Evolutionary conservation across 2,888 invertebrate species (phyloP), one percentile per base, ranked within the genome.

Genomic region (Scaeva pyrastri): DNA sequence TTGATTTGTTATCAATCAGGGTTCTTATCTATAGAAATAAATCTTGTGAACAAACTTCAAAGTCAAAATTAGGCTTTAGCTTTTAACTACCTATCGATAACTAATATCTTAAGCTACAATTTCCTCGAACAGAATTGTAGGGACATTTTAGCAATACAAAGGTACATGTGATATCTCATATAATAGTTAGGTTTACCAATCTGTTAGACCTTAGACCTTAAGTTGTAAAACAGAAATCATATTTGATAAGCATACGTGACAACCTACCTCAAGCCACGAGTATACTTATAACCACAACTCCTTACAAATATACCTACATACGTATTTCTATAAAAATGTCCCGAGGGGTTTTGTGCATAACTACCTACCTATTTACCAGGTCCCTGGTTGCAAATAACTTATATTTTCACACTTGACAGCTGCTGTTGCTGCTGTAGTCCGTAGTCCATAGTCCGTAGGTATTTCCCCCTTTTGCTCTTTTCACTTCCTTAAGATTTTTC

Each of bases 361-460:
- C 0, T 21, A 7, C 21, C 7, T 36, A 64, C 26, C n/a, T 48
- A 50, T 36, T 19, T 39, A 21, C 21, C 31, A 31, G 8, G 31
- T 39, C 50, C n/a, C 31, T 39, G 52, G 36, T 68, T 68, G 68
- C 68, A 68, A 39, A 68, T 68, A 68, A 52, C 21, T 60, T 70
- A 76, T 68, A 73, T 80, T 76, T 85, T 85, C 80, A 76, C 85
- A 85, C 85, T 85, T 81, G 72, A 73, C 80, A 85, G 76, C 81
- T 81, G 76, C 85, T 72, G 72, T 11, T 14, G 39, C 36, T 50
- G 66, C 31, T 31, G 48, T 19, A 21, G 12, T 5, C 36, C 2
- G 6, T 19, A n/a, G n/a, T n/a, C n/a, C n/a, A n/a, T n/a, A n/a
- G n/a, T n/a, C 31, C 31, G 5, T 50, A 50, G 16, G 4, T 31